Percentiles rank a stretch among this genome's conserved stretches.
Evolutionary conservation across 2,888 invertebrate genomes (phyloP).

Genomic region (Acrocera orbiculus): DNA sequence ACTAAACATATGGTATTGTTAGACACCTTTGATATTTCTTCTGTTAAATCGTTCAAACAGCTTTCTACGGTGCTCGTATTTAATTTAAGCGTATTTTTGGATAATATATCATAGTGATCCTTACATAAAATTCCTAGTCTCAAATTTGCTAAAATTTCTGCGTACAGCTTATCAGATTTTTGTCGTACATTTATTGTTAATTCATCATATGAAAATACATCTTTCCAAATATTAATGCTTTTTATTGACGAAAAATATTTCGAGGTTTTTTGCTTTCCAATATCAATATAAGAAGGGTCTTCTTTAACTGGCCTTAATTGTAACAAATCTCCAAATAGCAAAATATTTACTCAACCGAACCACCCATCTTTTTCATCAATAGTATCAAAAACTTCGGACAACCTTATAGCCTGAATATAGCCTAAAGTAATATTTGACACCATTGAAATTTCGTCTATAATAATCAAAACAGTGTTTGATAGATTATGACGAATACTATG

Average conservation of each 20-base stretch:
- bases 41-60: not conserved
- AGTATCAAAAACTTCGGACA: conserved; percentile 3
- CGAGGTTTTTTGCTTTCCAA: not conserved
- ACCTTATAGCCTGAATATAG: conserved; percentile 3
- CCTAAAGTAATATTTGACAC: conserved; percentile 3
- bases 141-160: not conserved
- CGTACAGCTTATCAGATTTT: not conserved
- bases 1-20: conserved; percentile 3
- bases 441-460: conserved; percentile 4
- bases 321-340: conserved; percentile 3
- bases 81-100: not conserved
- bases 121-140: not conserved
- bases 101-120: not conserved
- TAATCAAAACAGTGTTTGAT: conserved; percentile 1
- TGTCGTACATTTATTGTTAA: conserved; percentile 1
- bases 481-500: conserved; percentile 1
- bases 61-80: not conserved
- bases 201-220: conserved; percentile 2
- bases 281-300: conserved; percentile 1
- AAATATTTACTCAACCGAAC: conserved; percentile 1
- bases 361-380: conserved; percentile 1
- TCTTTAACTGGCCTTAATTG: conserved; percentile 2
- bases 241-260: not conserved
- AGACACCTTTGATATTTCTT: not conserved
- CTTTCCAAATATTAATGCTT: not conserved